Evolutionary conservation across 2,113 vertebrate species (phyloP).

Genomic region (Megaceryle maxima): DNA sequence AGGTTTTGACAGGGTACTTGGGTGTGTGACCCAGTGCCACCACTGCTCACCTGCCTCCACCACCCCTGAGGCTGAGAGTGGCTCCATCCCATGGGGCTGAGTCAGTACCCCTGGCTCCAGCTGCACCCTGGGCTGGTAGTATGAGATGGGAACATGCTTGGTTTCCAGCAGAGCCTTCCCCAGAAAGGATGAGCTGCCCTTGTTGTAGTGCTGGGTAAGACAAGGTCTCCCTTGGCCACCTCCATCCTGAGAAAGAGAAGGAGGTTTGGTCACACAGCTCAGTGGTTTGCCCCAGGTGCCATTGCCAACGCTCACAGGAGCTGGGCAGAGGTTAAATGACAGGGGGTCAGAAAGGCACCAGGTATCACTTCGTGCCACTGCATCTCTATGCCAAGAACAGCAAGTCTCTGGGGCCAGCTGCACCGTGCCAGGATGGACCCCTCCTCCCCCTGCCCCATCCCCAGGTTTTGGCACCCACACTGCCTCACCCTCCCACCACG

Average conservation of each 20-base stretch:
- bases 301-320: neutral
- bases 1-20: too few relatives aligned
- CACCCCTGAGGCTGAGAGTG: neutral
- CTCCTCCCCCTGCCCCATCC: too few relatives aligned
- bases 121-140: neutral
- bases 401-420: accelerated
- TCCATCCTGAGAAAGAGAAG: neutral
- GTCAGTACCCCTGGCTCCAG: accelerated
- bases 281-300: accelerated
- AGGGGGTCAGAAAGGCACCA: neutral
- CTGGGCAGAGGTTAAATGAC: accelerated
- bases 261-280: neutral
- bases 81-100: neutral
- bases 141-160: accelerated
- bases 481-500: neutral
- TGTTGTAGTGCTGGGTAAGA: neutral
- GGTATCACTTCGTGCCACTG: neutral
- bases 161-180: neutral
- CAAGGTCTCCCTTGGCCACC: neutral
- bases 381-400: neutral
- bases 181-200: neutral
- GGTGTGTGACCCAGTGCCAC: neutral
- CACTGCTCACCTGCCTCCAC: neutral
- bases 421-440: accelerated
- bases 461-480: accelerated